These are phyloP conservation scores for Penelope pileata DNA, from an alignment of 2,113 vertebrate genomes.

Conservation along the genomic window DNA sequence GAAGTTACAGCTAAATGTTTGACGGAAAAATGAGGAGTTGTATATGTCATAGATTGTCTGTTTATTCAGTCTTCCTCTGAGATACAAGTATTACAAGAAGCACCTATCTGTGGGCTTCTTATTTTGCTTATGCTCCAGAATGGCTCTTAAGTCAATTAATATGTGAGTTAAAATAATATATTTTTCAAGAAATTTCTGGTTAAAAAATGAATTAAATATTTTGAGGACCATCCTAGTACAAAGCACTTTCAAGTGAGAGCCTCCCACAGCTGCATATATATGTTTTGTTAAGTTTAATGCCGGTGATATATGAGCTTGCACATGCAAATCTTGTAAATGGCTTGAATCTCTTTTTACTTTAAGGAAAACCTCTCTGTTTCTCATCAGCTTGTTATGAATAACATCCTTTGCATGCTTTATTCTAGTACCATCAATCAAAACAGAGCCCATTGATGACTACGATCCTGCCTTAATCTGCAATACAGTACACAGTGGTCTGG, in stretches of 20 bases:
- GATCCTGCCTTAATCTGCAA: constrained; percentile 87
- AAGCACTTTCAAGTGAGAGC: background rate
- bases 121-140: background rate
- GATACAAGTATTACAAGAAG: background rate
- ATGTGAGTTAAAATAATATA: background rate
- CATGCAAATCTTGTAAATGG: background rate
- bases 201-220: background rate
- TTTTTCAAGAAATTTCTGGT: background rate
- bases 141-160: background rate
- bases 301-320: background rate
- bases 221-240: background rate
- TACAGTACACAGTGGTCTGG: constrained; percentile 85
- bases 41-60: background rate
- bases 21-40: background rate
- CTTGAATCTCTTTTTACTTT: background rate
- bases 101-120: background rate
- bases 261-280: background rate
- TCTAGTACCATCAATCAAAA: constrained; percentile 96
- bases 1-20: background rate
- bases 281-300: background rate
- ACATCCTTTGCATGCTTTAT: constrained; percentile 63
- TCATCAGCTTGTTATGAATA: background rate
- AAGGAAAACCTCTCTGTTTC: constrained; percentile 16
- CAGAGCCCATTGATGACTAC: constrained; percentile 93
- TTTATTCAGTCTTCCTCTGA: background rate